These are phyloP conservation scores for Halocynthia roretzi DNA, from an alignment of 23 tunicate genomes.

Conservation along the genomic window DNA sequence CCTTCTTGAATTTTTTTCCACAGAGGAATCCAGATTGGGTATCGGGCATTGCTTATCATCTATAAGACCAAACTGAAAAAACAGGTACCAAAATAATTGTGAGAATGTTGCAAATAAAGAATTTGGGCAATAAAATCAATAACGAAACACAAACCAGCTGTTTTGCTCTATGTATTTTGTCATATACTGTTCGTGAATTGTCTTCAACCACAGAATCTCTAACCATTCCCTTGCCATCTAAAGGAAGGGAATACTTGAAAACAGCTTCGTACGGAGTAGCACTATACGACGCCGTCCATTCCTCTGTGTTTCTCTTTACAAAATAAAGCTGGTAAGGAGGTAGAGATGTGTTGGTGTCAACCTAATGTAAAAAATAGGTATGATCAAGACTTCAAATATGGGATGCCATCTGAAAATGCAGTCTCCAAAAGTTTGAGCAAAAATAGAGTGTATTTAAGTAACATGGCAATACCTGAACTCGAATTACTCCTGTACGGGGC, in stretches of 20 bases:
- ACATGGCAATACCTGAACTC: conserved; percentile 50
- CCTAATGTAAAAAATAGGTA: not conserved
- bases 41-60: conserved; percentile 10
- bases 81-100: too few relatives aligned
- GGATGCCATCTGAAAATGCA: too few relatives aligned
- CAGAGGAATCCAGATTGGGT: not conserved
- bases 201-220: too few relatives aligned
- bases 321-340: conserved; percentile 35
- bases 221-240: conserved; percentile 12
- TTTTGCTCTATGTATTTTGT: too few relatives aligned
- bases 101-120: too few relatives aligned
- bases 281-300: conserved; percentile 25
- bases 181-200: too few relatives aligned
- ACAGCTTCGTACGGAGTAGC: conserved; percentile 52
- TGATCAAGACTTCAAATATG: too few relatives aligned
- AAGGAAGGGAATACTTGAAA: conserved; percentile 32
- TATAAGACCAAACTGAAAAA: conserved; percentile 21
- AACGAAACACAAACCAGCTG: too few relatives aligned
- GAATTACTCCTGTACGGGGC: conserved; percentile 62
- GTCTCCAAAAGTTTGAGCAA: too few relatives aligned
- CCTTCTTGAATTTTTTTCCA: too few relatives aligned
- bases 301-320: conserved; percentile 14
- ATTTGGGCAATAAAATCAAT: too few relatives aligned
- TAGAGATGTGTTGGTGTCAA: conserved; percentile 16
- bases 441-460: conserved; percentile 21